Conservation (phyloP, 1,140 invertebrate species). For the Drosophila varians region DNA sequence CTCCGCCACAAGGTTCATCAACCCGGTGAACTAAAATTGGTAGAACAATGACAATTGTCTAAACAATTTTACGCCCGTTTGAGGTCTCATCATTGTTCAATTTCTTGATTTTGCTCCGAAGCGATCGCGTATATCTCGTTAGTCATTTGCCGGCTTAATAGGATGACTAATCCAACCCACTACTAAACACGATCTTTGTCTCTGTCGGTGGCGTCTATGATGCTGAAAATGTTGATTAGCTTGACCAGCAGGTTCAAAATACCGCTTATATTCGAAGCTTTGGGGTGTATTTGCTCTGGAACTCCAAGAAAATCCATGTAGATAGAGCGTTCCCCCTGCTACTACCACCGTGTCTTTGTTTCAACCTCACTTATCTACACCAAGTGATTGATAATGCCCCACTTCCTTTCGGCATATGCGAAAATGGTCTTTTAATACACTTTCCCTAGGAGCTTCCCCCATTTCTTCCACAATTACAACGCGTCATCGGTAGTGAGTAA, state of each 20-base stretch:
- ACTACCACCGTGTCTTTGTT: slow-evolving; percentile 1
- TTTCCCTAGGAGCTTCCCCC: slow-evolving; percentile 13
- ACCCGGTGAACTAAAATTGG: slow-evolving; percentile 24
- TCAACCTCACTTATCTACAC: slow-evolving; percentile 23
- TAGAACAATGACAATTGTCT: slow-evolving; percentile 19
- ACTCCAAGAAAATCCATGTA: no score
- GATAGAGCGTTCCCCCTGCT: no score
- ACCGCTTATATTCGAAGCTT: background rate
- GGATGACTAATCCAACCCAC: slow-evolving; percentile 53
- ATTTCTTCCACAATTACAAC: slow-evolving; percentile 14
- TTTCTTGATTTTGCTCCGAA: slow-evolving; percentile 11
- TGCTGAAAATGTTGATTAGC: slow-evolving; percentile 23
- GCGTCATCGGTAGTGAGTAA: slow-evolving; percentile 69
- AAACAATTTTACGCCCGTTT: slow-evolving; percentile 36
- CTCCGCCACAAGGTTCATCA: slow-evolving; percentile 42
- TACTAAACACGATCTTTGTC: background rate
- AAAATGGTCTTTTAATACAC: slow-evolving; percentile 44
- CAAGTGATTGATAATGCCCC: slow-evolving; percentile 62
- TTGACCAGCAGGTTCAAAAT: slow-evolving; percentile 15
- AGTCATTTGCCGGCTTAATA: slow-evolving; percentile 40
- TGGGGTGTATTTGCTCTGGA: background rate
- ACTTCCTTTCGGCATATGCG: slow-evolving; percentile 56
- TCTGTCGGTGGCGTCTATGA: slow-evolving; percentile 17
- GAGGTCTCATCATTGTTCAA: slow-evolving; percentile 29
- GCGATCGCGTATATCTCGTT: slow-evolving; percentile 28